A percentile compares a stretch with the other conserved stretches of the same genome.
phyloP scores from a whole-genome alignment of 2,888 invertebrate genomes.

The Gibbula magus region DNA sequence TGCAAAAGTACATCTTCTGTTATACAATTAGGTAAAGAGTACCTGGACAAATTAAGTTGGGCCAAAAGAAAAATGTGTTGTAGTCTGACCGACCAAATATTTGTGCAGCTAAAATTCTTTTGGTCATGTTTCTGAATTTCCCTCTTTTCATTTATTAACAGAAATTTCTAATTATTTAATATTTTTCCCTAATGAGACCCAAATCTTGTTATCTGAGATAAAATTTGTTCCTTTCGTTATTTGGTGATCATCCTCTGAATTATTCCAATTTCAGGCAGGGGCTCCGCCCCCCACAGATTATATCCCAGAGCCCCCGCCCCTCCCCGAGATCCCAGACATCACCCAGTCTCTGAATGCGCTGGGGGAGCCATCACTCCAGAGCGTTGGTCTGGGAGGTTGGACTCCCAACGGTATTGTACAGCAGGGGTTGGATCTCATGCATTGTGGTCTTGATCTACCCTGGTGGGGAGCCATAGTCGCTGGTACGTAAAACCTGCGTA shows the following conservation, averaged over 20 bases:
- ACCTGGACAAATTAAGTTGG: too few relatives aligned
- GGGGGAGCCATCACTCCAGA: conserved; percentile 85
- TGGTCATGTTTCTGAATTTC: too few relatives aligned
- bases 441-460: conserved; percentile 87
- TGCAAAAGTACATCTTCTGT: too few relatives aligned
- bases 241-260: background rate
- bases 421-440: conserved; percentile 86
- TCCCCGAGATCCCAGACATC: conserved; percentile 38
- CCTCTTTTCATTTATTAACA: too few relatives aligned
- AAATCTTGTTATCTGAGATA: too few relatives aligned
- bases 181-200: too few relatives aligned
- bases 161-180: too few relatives aligned
- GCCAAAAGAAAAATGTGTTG: too few relatives aligned
- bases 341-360: conserved; percentile 65
- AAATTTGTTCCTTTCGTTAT: too few relatives aligned
- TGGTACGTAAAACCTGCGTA: conserved; percentile 25
- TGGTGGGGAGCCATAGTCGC: conserved; percentile 84
- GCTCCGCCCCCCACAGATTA: conserved; percentile 32
- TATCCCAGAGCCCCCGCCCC: conserved; percentile 47
- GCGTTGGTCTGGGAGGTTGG: conserved; percentile 89
- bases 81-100: too few relatives aligned
- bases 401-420: conserved; percentile 89
- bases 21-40: too few relatives aligned
- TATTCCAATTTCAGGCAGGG: background rate
- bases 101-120: too few relatives aligned